Base-by-base conservation (phyloP, 2,797 vertebrate genomes). In the Garrulus glandarius region DNA sequence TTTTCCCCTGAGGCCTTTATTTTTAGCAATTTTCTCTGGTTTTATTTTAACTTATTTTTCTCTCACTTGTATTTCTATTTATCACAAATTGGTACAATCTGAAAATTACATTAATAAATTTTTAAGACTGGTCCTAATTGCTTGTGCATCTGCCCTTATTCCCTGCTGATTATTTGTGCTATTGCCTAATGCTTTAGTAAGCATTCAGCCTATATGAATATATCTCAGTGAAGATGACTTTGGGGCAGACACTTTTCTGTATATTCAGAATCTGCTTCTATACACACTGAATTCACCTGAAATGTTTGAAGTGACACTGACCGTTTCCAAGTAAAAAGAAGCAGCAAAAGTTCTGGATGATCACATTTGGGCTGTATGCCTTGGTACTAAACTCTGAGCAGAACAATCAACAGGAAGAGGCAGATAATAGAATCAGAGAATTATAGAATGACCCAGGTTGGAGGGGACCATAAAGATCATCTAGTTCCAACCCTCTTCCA, bases 31-130 rank as follows among this genome's bases (percentile, higher is more conserved):
- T 81, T 74, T 77, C 41, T 60, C 52, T 65, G 29, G 16, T 76
- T 63, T 29, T 37, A 88, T 65, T 91, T 69, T 69, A 84, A 53
- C 6, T 20, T 24, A 23, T 75, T 77, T 52, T 67, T 14, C 53
- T 88, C 59, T 77, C 67, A 57, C 22, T 79, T 32, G 16, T 67
- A 43, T 88, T 88, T 92, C 44, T 84, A 27, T 88, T 74, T 92
- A 74, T 82, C 67, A 86, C 37, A 82, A 72, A 86, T 26, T 16
- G 9, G 5, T 87, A 79, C 70, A 67, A 82, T 88, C 67, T 79
- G 24, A 20, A 94, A 92, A 93, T 76, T 84, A 23, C 41, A 70
- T 92, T 76, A 94, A 92, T 79, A 86, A 65, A 95, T 86, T 76
- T 88, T 22, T 87, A 86, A 67, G 52, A 77, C 59, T 52, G 11